Base-by-base conservation (phyloP, 2,888 invertebrate species). In the Drosophila anceps region DNA sequence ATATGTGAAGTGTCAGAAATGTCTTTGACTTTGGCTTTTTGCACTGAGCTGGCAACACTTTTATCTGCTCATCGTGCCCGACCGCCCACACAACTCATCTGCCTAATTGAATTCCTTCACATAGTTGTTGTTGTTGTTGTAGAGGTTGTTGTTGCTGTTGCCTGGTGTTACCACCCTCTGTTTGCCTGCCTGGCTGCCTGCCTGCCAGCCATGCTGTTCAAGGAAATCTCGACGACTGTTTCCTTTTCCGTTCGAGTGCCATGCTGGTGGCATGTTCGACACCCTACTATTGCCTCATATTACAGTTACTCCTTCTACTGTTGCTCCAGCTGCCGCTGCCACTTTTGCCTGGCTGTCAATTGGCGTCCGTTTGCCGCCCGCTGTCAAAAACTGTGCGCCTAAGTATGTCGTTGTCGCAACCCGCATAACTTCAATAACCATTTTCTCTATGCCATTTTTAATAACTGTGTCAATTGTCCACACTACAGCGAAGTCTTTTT, bases 71-170 rank as follows among this genome's bases (percentile, higher is more conserved):
- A 73, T 69, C 82, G 35, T 59, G 57, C 68, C 18, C 29, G 59
- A 44, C 67, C 77, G 57, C 66, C 81, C 74, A 80, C 76, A 81
- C 84, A 88, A 81, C 84, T 83, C 84, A 84, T 88, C 84, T 88
- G 84, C 86, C 88, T 84, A 84, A 84, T 84, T 84, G 84, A 88
- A 84, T 88, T 88, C 88, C 88, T 88, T 88, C 84, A 71, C 86
- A 24, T 10, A 27, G 20, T 27, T 27, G n/a, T 10, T 24, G 53
- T 35, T n/a, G 35, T 31, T 48, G 33, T 33, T 10, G 53, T 24
- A 12, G 6, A 5, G 10, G 2, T 18, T 20, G 20, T 43, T 43
- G 43, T 20, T 43, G 41, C 41, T 18, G 4, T 13, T 24, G 24
- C 41, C 39, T 51, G 48, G n/a, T n/a, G 24, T n/a, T n/a, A 31